phyloP scores from a whole-genome alignment of 2,888 invertebrate genomes.

The Villa cingulata region DNA sequence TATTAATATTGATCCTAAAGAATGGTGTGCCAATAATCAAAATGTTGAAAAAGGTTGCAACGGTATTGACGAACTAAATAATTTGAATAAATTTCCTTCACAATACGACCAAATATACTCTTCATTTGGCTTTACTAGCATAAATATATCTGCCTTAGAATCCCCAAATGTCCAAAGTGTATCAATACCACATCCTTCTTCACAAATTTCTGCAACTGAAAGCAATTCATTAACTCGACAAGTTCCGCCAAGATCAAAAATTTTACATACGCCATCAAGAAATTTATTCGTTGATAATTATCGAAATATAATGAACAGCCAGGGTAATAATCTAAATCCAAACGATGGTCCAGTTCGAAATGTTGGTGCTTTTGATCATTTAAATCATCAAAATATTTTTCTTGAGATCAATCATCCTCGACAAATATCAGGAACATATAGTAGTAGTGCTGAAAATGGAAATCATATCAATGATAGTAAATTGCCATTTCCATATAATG shows the following conservation, averaged over 20 bases:
- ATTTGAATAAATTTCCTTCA: slow-evolving; percentile 18
- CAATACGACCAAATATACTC: slow-evolving; percentile 19
- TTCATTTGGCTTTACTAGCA: slow-evolving; percentile 20
- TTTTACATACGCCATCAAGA: slow-evolving; percentile 10
- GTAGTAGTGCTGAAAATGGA: slow-evolving; percentile 16
- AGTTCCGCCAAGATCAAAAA: slow-evolving; percentile 19
- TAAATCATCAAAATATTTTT: slow-evolving; percentile 18
- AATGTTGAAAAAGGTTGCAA: slow-evolving; percentile 31
- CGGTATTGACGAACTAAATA: slow-evolving; percentile 23
- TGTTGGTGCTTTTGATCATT: slow-evolving; percentile 29
- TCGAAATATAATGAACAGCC: slow-evolving; percentile 8
- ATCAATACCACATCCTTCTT: slow-evolving; percentile 20
- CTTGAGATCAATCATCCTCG: slow-evolving; percentile 20
- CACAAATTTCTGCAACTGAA: slow-evolving; percentile 21
- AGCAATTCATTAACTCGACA: slow-evolving; percentile 24
- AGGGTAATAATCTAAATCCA: slow-evolving; percentile 3
- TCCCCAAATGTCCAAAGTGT: slow-evolving; percentile 18
- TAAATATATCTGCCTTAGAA: slow-evolving; percentile 20
- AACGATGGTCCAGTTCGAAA: slow-evolving; percentile 37
- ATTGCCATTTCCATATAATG: slow-evolving; percentile 36
- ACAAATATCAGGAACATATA: slow-evolving; percentile 19
- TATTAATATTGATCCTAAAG: slow-evolving; percentile 40
- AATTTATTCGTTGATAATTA: slow-evolving; percentile 12
- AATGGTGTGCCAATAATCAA: slow-evolving; percentile 34
- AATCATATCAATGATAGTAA: slow-evolving; percentile 16